Base-by-base conservation (phyloP, 1,140 invertebrate species). In the Potamilus streckersoni region DNA sequence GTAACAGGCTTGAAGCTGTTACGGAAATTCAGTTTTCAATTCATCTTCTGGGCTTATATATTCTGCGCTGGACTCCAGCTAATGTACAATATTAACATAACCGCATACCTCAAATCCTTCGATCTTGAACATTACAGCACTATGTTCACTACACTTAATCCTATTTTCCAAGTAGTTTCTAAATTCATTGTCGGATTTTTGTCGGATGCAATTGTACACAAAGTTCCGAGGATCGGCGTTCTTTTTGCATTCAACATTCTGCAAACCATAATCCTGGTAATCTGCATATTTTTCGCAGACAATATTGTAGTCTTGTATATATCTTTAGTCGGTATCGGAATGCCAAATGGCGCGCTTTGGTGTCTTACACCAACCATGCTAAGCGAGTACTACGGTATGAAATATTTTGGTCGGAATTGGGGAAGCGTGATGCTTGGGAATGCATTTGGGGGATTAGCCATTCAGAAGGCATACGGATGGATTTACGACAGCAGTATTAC, bases 261-360 rank as follows among this genome's bases (percentile, higher is more conserved):
- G 2, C 85, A 86, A 60, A 86, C 85, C 14, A 67, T 79, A 20
- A 63, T 71, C 17, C 67, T 86, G 58, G 31, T 58, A 11, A 62
- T 86, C 14, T 80, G 78, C 66, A 79, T 86, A 65, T 84, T 83
- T 59, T 81, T 78, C 57, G 81, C 80, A 5, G 74, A 85, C 72
- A 74, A 78, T 55, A 73, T 83, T 68, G 27, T 74, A n/a, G 69
- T 85, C 17, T 63, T 86, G 11, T 57, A 84, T 11, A 56, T 85
- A 4, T 73, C 79, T 20, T 60, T 79, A 3, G 31, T 84, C 11
- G 80, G 80, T 6, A 79, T 85, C 13, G 85, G 85, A 11, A 82
- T 86, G 61, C 73, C 85, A 27, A 86, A 86, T 70, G 85, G 85
- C 58, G 84, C 85, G n/a, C 78, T 83, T 16, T 86, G 84, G 84